Evolutionary conservation across 2,888 invertebrate genomes (phyloP).

Genomic region (Molanna angustata): DNA sequence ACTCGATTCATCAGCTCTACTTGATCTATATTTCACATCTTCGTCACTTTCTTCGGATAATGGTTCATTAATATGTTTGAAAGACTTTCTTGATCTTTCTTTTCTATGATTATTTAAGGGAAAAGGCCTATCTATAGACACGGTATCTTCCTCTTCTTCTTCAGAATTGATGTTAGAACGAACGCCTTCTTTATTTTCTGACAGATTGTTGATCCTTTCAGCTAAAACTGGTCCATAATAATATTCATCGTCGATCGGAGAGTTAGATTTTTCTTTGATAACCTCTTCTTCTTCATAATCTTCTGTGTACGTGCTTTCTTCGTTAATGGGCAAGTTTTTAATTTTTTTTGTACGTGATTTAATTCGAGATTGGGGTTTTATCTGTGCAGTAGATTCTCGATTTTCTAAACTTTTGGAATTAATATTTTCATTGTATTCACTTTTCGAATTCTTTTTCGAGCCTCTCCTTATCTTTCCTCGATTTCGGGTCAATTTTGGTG

Average conservation of each 20-base stretch:
- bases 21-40: too few species aligned
- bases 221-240: conserved; percentile 27
- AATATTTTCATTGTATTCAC: conserved; percentile 4
- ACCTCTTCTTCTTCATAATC: conserved; percentile 30
- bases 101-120: conserved; percentile 28
- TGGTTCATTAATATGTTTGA: background rate
- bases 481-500: background rate
- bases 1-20: too few species aligned
- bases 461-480: background rate
- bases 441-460: conserved; percentile 8
- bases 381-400: background rate
- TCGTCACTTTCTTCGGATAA: too few species aligned
- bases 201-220: conserved; percentile 24
- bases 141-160: conserved; percentile 10
- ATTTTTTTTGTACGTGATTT: too few species aligned
- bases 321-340: conserved; percentile 21
- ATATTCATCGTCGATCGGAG: conserved; percentile 12
- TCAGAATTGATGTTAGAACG: conserved; percentile 9
- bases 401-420: background rate
- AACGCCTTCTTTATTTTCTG: conserved; percentile 18
- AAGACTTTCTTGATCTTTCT: conserved; percentile 1
- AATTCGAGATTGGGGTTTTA: background rate
- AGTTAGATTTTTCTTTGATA: conserved; percentile 21
- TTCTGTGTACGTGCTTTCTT: conserved; percentile 26
- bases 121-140: conserved; percentile 9